Conservation (phyloP, 2,888 invertebrate genomes). For the Tetragnatha montana region DNA sequence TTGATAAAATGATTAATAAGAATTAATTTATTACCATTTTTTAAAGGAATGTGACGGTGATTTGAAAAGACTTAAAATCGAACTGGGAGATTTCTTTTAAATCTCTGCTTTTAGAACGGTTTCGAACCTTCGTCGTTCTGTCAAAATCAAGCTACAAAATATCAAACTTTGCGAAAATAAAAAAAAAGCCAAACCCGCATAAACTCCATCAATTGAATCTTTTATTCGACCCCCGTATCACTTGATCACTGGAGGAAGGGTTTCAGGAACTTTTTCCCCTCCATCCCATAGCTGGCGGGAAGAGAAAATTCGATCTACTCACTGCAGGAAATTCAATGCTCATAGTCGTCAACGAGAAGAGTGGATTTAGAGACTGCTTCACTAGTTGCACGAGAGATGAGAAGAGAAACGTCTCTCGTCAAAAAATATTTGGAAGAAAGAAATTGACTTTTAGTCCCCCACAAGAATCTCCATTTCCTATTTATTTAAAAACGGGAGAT, state of each 20-base stretch:
- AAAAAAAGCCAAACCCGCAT: neutral
- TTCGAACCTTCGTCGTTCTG: too few relatives aligned
- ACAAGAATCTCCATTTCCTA: neutral
- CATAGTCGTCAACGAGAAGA: conserved; percentile 34
- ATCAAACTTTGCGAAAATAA: too few relatives aligned
- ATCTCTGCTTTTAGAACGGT: too few relatives aligned
- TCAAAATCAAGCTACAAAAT: too few relatives aligned
- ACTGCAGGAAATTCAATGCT: conserved; percentile 36
- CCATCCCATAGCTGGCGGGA: neutral
- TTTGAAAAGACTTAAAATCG: too few relatives aligned
- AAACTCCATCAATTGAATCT: conserved; percentile 24
- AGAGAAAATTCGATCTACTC: neutral
- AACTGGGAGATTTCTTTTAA: too few relatives aligned
- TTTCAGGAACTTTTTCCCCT: conserved; percentile 8
- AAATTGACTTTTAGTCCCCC: neutral
- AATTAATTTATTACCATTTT: too few relatives aligned
- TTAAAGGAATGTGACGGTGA: too few relatives aligned
- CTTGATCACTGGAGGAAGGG: neutral
- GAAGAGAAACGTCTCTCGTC: neutral
- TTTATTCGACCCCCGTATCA: neutral
- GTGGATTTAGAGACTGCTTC: conserved; percentile 39
- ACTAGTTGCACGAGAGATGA: conserved; percentile 11
- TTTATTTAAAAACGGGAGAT: too few relatives aligned
- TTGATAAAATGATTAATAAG: too few relatives aligned
- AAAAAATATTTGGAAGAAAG: conserved; percentile 16